Percentiles rank a stretch among this genome's conserved stretches.
These are phyloP conservation scores for Tamandua tetradactyla DNA, from an alignment of 2,797 vertebrate species.

Conservation along the genomic window DNA sequence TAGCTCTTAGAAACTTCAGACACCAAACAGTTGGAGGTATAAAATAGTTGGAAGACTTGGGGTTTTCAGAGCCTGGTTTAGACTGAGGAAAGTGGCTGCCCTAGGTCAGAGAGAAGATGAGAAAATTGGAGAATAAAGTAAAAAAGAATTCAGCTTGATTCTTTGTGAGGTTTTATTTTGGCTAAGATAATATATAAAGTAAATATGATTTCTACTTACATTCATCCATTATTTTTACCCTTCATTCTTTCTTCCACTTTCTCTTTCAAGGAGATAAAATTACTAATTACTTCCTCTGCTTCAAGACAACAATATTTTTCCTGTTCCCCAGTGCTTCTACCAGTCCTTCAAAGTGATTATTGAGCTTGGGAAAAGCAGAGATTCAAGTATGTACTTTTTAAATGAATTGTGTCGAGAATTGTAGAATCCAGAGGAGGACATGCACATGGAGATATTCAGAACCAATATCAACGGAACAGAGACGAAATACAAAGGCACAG, in stretches of 20 bases:
- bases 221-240: neutral
- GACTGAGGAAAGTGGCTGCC: neutral
- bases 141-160: constrained; percentile 19
- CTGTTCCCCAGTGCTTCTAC: neutral
- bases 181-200: neutral
- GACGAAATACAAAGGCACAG: neutral
- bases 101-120: constrained; percentile 18
- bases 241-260: neutral
- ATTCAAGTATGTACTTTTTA: neutral
- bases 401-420: neutral
- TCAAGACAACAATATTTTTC: neutral
- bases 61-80: neutral
- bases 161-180: neutral
- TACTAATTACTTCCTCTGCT: neutral
- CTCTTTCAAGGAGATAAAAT: neutral
- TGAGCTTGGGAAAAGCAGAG: neutral
- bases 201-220: neutral
- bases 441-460: neutral
- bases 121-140: neutral
- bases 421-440: neutral
- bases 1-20: constrained; percentile 49
- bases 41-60: constrained; percentile 42
- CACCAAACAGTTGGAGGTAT: neutral
- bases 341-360: neutral
- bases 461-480: neutral